Evolutionary conservation across 2,797 vertebrate genomes (phyloP), one percentile per base, ranked within the genome.

Genomic region (Phylloscopus collybita): DNA sequence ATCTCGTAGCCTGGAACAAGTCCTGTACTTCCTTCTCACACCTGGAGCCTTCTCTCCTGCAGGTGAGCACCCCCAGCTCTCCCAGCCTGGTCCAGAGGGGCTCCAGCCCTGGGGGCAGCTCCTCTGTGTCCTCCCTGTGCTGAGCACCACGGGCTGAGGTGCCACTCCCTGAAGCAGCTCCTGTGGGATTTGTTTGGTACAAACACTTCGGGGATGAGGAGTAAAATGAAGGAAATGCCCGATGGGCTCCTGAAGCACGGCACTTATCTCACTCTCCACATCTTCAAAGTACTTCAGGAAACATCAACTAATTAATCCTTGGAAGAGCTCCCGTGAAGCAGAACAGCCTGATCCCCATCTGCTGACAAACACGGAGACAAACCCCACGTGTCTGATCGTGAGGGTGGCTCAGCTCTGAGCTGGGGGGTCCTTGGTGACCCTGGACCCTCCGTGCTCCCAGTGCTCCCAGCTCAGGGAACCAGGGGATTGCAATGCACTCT

Each of bases 201-300:
- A 15, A 92, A 85, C 30, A 2, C 11, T 60, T 66, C 1, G 49
- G 72, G 44, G 51, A 38, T 1, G 64, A 76, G 73, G 66, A 80
- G 42, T 1, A 11, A 74, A 69, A 56, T 10, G 66, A 59, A 20
- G 2, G 27, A 51, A 80, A 60, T 12, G 16, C 67, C 71, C n/a
- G 16, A 42, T 22, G 4, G 29, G 56, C 56, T 76, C 8, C 26
- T 2, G 3, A 47, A 80, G 88, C 11, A 1, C 60, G 51, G 90
- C 82, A 29, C 92, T 93, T 59, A 49, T 13, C 88, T 62, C 45
- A 19, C 72, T 66, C 85, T 88, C 53, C 82, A 53, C 64, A 49
- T 83, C 90, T 78, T 67, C 90, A 60, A 60, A 92, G 90, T 13
- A 61, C 94, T 95, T 51, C 79, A 66, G 80, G 85, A 62, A 85